These are phyloP conservation scores for Hemiscyllium ocellatum DNA, from an alignment of 2,113 vertebrate species.

Conservation along the genomic window DNA sequence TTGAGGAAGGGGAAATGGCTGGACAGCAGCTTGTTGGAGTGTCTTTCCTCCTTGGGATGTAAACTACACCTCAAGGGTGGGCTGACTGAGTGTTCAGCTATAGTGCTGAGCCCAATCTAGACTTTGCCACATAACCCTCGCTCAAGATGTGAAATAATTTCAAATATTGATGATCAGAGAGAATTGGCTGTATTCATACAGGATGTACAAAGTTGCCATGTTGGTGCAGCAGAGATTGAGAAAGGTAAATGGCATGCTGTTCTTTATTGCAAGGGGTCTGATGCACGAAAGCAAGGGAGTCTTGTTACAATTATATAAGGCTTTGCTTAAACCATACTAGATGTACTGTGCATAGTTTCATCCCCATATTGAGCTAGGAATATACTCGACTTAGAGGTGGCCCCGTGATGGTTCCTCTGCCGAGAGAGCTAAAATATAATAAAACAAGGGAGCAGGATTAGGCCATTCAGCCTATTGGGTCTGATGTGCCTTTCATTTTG, in stretches of 20 bases:
- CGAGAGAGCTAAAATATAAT: too few relatives aligned
- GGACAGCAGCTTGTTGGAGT: neutral
- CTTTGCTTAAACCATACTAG: neutral
- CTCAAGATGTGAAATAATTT: neutral
- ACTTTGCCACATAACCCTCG: neutral
- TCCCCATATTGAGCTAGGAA: neutral
- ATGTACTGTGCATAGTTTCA: neutral
- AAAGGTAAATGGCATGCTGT: neutral
- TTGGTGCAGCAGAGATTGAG: neutral
- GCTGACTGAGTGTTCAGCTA: neutral
- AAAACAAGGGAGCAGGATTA: too few relatives aligned
- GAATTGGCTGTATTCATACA: neutral
- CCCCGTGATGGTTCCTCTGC: neutral
- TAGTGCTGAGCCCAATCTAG: neutral
- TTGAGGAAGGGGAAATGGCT: neutral
- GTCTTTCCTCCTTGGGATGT: neutral
- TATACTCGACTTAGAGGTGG: neutral
- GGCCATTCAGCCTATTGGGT: too few relatives aligned
- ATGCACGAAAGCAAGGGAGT: neutral
- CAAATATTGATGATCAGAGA: neutral
- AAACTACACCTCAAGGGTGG: neutral
- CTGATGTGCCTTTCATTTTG: too few relatives aligned
- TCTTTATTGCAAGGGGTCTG: neutral
- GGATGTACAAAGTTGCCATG: neutral
- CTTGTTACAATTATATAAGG: neutral